Percentiles rank a stretch among this genome's conserved stretches.
These are phyloP conservation scores for Paracentrotus lividus DNA, from an alignment of 53 echinoderm and acorn worm genomes.

Conservation along the genomic window DNA sequence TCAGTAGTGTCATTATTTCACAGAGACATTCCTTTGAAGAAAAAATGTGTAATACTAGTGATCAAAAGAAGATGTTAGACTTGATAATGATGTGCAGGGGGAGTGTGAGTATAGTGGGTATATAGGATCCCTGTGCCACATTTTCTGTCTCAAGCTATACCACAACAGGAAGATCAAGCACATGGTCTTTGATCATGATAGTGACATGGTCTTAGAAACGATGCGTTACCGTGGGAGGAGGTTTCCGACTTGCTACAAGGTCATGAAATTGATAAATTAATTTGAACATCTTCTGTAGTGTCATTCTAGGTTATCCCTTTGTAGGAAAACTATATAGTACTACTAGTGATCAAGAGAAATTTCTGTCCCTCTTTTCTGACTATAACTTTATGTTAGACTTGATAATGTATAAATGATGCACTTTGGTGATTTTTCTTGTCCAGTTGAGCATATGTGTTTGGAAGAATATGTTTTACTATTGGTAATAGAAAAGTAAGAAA, in stretches of 20 bases:
- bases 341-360: background rate
- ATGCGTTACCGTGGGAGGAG: background rate
- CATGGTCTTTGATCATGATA: background rate
- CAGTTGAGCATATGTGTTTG: too few relatives aligned
- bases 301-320: background rate
- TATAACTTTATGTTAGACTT: background rate
- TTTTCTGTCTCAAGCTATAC: constrained; percentile 8
- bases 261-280: background rate
- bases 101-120: background rate
- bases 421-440: too few relatives aligned
- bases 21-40: too few relatives aligned
- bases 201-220: background rate
- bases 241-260: constrained; percentile 14
- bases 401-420: too few relatives aligned
- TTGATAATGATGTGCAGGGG: background rate
- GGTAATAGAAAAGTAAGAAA: too few relatives aligned
- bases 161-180: constrained; percentile 37
- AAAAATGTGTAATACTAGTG: too few relatives aligned
- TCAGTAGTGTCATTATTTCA: too few relatives aligned
- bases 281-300: background rate
- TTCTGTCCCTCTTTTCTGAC: background rate
- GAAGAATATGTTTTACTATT: too few relatives aligned
- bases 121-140: background rate
- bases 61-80: background rate
- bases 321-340: background rate